Conservation (phyloP, 1,140 invertebrate species). For the Potamilus streckersoni region DNA sequence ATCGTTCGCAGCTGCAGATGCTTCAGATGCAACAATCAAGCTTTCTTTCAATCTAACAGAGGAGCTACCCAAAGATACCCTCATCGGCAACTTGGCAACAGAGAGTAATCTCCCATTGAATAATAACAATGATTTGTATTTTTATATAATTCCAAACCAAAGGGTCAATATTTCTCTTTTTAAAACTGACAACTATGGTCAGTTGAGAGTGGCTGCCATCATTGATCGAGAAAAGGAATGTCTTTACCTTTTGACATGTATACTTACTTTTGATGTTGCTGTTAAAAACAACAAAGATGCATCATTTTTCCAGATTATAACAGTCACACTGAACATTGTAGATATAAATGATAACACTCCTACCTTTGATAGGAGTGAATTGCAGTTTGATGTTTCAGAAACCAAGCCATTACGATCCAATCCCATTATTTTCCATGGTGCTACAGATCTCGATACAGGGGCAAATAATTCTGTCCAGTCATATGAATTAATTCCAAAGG, state of each 20-base stretch:
- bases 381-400: conserved; percentile 12
- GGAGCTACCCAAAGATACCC: conserved; percentile 11
- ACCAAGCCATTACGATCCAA: background rate
- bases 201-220: conserved; percentile 18
- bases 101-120: conserved; percentile 14
- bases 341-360: conserved; percentile 32
- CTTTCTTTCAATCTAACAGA: conserved; percentile 19
- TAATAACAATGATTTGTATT: conserved; percentile 16
- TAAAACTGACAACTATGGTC: conserved; percentile 22
- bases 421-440: conserved; percentile 3
- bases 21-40: background rate
- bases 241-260: conserved; percentile 11
- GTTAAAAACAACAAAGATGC: conserved; percentile 11
- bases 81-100: conserved; percentile 29
- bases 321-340: conserved; percentile 14
- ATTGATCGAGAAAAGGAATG: conserved; percentile 28
- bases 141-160: conserved; percentile 1
- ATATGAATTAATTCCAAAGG: conserved; percentile 9
- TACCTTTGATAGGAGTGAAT: conserved; percentile 17
- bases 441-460: conserved; percentile 22
- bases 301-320: conserved; percentile 2
- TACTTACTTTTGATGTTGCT: conserved; percentile 7
- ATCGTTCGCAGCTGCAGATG: too few relatives aligned
- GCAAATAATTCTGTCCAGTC: conserved; percentile 14
- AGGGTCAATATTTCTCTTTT: conserved; percentile 1